These are phyloP conservation scores for Dendrophyllia cribrosa DNA, from an alignment of 64 coral and sea anemone species.

Conservation along the genomic window DNA sequence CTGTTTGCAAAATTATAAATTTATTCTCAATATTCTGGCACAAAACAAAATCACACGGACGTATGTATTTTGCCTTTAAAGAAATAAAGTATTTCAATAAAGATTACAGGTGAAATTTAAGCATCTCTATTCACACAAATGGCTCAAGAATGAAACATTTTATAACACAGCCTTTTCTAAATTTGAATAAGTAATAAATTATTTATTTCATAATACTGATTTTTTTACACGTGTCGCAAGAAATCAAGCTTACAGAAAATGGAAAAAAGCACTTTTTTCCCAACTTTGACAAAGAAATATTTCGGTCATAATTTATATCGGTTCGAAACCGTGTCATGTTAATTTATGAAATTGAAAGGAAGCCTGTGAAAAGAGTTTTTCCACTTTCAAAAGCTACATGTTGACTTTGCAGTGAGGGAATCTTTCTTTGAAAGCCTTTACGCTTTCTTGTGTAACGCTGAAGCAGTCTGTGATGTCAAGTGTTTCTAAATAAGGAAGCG, in stretches of 20 bases:
- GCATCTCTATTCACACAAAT: not conserved
- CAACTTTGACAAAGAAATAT: not conserved
- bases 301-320: not conserved
- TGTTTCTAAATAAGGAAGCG: conserved; percentile 83
- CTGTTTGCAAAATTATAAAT: not conserved
- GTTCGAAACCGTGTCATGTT: not conserved
- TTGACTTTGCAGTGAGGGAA: conserved; percentile 88
- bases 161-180: not conserved
- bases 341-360: no score
- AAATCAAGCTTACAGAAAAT: not conserved
- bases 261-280: no score
- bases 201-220: not conserved
- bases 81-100: not conserved
- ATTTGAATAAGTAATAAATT: no score
- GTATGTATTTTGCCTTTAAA: not conserved
- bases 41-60: not conserved
- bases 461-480: conserved; percentile 92
- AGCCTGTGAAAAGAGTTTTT: not conserved
- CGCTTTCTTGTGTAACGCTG: conserved; percentile 72
- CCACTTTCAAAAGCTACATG: conserved; percentile 24
- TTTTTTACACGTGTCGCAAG: not conserved
- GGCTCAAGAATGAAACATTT: not conserved
- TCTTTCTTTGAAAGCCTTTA: conserved; percentile 82
- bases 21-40: not conserved
- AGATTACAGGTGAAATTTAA: not conserved